A percentile compares a stretch with the other conserved stretches of the same genome.
Conservation (phyloP, 2,797 vertebrate genomes). For the Argyrosomus regius region DNA sequence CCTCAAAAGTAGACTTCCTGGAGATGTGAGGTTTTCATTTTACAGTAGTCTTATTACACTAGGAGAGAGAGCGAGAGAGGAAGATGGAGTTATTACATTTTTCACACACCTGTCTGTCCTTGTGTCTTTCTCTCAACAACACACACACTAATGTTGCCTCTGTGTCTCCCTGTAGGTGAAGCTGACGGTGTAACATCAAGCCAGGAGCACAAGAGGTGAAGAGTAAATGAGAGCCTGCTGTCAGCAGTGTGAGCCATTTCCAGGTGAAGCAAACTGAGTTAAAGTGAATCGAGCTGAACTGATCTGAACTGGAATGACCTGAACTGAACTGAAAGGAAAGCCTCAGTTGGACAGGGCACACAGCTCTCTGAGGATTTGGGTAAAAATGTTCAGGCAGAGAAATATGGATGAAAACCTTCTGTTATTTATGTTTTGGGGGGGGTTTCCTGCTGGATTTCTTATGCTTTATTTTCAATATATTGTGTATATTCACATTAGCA, state of each 20-base stretch:
- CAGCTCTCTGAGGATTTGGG: slow-evolving; percentile 23
- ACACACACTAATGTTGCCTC: slow-evolving; percentile 10
- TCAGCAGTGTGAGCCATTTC: slow-evolving; percentile 42
- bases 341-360: slow-evolving; percentile 23
- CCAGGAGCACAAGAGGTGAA: slow-evolving; percentile 15
- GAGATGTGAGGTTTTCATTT: slow-evolving; percentile 8
- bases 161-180: slow-evolving; percentile 60
- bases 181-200: slow-evolving; percentile 50
- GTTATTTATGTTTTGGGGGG: background rate
- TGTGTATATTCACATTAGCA: background rate
- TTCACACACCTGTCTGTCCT: background rate
- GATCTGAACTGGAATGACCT: slow-evolving; percentile 55
- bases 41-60: slow-evolving; percentile 9
- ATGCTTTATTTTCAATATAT: background rate
- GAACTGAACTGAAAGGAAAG: slow-evolving; percentile 36
- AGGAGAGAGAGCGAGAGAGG: background rate
- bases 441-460: background rate
- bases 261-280: slow-evolving; percentile 61
- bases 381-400: background rate
- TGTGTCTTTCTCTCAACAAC: slow-evolving; percentile 14
- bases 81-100: background rate
- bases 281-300: slow-evolving; percentile 57
- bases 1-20: slow-evolving; percentile 49
- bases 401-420: slow-evolving; percentile 30
- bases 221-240: slow-evolving; percentile 26